A percentile compares a stretch with the other conserved stretches of the same genome.
Evolutionary conservation across 2,113 vertebrate genomes (phyloP).

Genomic region (Sinocyclocheilus rhinocerous): DNA sequence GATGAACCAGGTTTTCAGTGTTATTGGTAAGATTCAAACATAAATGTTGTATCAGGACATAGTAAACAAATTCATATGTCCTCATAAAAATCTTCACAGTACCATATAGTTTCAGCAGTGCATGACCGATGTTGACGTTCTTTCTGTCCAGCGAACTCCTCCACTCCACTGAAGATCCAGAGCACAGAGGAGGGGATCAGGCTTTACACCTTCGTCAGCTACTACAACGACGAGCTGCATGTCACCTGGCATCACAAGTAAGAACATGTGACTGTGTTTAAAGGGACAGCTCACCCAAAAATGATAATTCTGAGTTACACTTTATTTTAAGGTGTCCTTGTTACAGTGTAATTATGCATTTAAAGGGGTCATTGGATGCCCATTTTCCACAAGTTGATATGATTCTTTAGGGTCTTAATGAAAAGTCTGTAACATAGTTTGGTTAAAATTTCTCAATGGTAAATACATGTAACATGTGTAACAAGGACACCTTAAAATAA

Average conservation of each 20-base stretch:
- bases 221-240: slow-evolving; percentile 91
- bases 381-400: no score
- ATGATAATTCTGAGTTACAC: no score
- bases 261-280: slow-evolving; percentile 30
- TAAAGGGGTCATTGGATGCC: no score
- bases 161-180: slow-evolving; percentile 93
- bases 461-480: no score
- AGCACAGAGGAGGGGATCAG: slow-evolving; percentile 94
- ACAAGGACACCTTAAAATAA: no score
- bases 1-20: slow-evolving; percentile 92
- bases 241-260: slow-evolving; percentile 97
- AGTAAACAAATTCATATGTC: no score
- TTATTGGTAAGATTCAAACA: slow-evolving; percentile 82
- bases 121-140: neutral
- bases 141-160: slow-evolving; percentile 84
- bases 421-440: no score
- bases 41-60: neutral
- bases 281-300: neutral
- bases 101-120: neutral
- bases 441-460: no score
- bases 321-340: no score
- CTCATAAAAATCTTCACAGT: neutral
- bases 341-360: no score
- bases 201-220: slow-evolving; percentile 91
- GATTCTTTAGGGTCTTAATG: no score